phyloP scores from a whole-genome alignment of 2,888 invertebrate species.

The Hoplodrina ambigua region DNA sequence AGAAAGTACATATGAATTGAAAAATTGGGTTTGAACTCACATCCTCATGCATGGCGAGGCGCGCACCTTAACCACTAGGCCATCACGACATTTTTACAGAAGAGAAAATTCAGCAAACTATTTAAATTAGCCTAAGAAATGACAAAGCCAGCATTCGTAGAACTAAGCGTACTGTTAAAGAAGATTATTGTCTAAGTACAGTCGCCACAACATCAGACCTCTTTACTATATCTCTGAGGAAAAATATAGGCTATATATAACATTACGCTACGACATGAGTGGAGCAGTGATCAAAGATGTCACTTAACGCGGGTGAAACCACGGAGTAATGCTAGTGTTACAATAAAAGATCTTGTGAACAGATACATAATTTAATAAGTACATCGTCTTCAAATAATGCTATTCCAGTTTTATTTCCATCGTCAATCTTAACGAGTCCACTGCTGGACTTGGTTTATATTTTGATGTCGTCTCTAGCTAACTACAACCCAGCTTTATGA shows the following conservation, averaged over 20 bases:
- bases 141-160: not conserved
- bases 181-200: no score
- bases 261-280: no score
- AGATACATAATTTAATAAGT: constrained; percentile 6
- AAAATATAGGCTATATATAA: no score
- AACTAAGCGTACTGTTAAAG: not conserved
- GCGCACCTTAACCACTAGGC: no score
- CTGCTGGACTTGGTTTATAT: constrained; percentile 10
- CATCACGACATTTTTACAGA: no score
- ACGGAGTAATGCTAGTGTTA: not conserved
- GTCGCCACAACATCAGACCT: no score
- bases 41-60: no score
- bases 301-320: no score
- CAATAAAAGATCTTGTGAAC: not conserved
- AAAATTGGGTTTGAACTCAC: no score
- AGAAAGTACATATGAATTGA: no score
- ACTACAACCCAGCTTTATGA: not conserved
- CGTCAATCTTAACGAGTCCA: constrained; percentile 25
- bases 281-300: no score
- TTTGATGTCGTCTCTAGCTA: constrained; percentile 3
- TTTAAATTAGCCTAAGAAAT: not conserved
- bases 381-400: not conserved
- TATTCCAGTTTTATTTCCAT: constrained; percentile 27
- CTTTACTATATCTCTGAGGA: no score
- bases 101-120: not conserved